phyloP scores from a whole-genome alignment of 2,113 vertebrate genomes.

The Chionis minor region DNA sequence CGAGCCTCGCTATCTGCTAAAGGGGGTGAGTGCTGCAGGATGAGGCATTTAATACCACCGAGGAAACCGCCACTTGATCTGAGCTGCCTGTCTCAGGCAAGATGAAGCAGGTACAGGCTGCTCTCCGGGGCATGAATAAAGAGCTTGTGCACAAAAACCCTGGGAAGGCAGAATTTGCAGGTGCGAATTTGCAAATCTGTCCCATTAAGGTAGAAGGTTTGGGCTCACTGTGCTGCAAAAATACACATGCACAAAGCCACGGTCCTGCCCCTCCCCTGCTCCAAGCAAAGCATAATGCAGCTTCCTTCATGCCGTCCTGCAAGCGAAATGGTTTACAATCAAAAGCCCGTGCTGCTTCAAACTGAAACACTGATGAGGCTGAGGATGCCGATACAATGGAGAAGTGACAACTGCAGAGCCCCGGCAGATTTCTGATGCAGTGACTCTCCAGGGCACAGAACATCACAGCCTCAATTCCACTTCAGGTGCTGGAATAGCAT shows the following conservation, averaged over 20 bases:
- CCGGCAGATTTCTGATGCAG: neutral
- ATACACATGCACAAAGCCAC: neutral
- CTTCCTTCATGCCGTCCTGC: neutral
- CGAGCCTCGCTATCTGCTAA: neutral
- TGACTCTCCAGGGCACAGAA: constrained; percentile 11
- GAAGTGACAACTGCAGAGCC: constrained; percentile 2
- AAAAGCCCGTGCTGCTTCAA: neutral
- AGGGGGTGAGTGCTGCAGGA: neutral
- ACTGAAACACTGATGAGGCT: neutral
- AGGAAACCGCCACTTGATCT: neutral
- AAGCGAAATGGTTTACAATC: neutral
- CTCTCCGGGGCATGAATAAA: neutral
- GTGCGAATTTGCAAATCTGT: constrained; percentile 24
- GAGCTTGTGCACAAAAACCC: neutral
- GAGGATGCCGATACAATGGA: neutral
- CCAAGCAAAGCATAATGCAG: neutral
- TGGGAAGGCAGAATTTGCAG: constrained; percentile 15
- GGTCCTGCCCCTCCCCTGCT: neutral
- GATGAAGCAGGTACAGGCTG: constrained; percentile 11
- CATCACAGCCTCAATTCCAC: constrained; percentile 36
- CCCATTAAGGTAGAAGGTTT: neutral
- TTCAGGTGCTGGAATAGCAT: constrained; percentile 25
- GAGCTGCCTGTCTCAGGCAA: neutral
- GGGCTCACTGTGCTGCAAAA: neutral
- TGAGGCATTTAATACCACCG: neutral